These are phyloP conservation scores for Drosophila fuyamai DNA, from an alignment of 1,140 invertebrate species.

Conservation along the genomic window DNA sequence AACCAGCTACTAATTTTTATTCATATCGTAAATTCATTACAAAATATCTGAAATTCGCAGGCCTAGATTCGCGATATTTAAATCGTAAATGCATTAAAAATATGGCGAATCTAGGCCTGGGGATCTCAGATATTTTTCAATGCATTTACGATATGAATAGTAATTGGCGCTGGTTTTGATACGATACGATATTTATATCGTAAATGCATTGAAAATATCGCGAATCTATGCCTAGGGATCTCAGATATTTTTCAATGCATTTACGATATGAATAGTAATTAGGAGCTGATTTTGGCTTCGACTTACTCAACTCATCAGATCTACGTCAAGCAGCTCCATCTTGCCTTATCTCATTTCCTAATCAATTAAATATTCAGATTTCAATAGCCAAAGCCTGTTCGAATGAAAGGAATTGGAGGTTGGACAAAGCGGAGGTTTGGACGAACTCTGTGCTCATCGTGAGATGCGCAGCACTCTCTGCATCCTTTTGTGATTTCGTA, in stretches of 20 bases:
- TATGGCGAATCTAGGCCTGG: too few relatives aligned
- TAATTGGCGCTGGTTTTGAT: too few relatives aligned
- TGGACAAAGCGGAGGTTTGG: constrained; percentile 15
- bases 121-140: too few relatives aligned
- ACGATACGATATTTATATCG: too few relatives aligned
- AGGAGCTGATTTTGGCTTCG: too few relatives aligned
- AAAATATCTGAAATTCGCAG: not conserved
- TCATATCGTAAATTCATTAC: not conserved
- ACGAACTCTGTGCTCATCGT: not conserved
- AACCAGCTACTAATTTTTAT: not conserved
- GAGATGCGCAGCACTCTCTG: constrained; percentile 10
- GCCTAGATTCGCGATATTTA: too few relatives aligned
- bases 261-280: too few relatives aligned
- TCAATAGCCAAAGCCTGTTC: constrained; percentile 8
- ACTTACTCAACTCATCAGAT: constrained; percentile 2
- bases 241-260: too few relatives aligned
- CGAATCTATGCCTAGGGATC: too few relatives aligned
- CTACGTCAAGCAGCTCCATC: constrained; percentile 17
- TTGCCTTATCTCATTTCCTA: constrained; percentile 66
- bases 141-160: too few relatives aligned
- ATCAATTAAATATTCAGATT: constrained; percentile 79
- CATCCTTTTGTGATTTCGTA: constrained; percentile 70
- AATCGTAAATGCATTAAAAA: too few relatives aligned
- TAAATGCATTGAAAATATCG: too few relatives aligned
- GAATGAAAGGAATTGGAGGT: constrained; percentile 34